phyloP scores from a whole-genome alignment of 2,797 vertebrate species.

The Petrocephalus sullivani region DNA sequence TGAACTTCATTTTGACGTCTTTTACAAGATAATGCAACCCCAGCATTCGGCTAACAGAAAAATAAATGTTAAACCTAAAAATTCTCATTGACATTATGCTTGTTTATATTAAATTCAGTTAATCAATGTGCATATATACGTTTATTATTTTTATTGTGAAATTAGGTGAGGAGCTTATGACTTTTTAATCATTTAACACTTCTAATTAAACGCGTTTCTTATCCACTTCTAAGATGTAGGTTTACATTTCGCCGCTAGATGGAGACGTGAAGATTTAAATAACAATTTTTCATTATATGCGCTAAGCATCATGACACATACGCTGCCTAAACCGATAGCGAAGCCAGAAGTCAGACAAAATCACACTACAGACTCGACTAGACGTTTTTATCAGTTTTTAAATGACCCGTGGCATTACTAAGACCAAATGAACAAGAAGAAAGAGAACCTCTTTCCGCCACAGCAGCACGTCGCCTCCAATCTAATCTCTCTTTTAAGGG shows the following conservation, averaged over 20 bases:
- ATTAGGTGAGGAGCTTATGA: neutral
- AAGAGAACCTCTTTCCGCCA: neutral
- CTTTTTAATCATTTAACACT: neutral
- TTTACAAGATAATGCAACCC: neutral
- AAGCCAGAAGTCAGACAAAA: neutral
- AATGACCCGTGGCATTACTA: neutral
- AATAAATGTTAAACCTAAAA: neutral
- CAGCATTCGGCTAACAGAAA: neutral
- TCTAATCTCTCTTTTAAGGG: neutral
- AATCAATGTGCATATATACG: neutral
- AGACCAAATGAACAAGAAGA: neutral
- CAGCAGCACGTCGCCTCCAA: neutral
- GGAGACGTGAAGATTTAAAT: neutral
- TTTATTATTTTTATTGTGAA: neutral
- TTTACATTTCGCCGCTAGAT: constrained; percentile 1
- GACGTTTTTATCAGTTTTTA: neutral
- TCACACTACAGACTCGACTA: neutral
- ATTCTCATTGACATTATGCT: neutral
- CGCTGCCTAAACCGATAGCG: neutral
- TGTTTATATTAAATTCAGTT: neutral
- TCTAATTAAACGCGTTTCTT: neutral
- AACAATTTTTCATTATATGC: neutral
- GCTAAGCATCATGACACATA: neutral
- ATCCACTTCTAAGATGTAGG: neutral
- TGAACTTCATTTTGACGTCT: neutral